phyloP scores from a whole-genome alignment of 1,140 invertebrate genomes.

The Hyposmocoma kahamanoa region DNA sequence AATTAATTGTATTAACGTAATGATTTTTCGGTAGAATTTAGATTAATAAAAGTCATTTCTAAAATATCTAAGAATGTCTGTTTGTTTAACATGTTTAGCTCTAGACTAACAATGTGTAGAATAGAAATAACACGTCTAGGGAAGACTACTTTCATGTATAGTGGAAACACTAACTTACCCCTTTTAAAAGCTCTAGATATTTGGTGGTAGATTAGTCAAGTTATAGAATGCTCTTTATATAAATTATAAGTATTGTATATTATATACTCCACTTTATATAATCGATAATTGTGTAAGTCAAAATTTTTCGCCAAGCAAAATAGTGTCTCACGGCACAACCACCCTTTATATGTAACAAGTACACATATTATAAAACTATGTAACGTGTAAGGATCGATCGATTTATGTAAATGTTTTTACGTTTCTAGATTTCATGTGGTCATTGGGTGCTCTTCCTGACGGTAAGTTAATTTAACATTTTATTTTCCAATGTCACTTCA shows the following conservation, averaged over 20 bases:
- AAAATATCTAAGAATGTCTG: slow-evolving; percentile 67
- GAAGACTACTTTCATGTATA: slow-evolving; percentile 36
- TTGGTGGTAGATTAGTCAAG: slow-evolving; percentile 8
- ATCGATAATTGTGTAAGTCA: slow-evolving; percentile 22
- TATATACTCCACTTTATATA: slow-evolving; percentile 33
- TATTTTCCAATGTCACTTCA: slow-evolving; percentile 45
- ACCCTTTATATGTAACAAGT: slow-evolving; percentile 30
- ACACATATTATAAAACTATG: slow-evolving; percentile 43
- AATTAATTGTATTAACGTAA: slow-evolving; percentile 70
- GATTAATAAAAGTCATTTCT: slow-evolving; percentile 71
- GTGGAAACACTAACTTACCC: slow-evolving; percentile 60
- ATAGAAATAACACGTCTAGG: slow-evolving; percentile 63
- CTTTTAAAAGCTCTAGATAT: slow-evolving; percentile 37
- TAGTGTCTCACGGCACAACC: slow-evolving; percentile 65
- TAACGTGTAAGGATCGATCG: slow-evolving; percentile 67
- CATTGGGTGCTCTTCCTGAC: slow-evolving; percentile 96
- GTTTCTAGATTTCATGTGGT: slow-evolving; percentile 98
- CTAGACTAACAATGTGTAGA: slow-evolving; percentile 71
- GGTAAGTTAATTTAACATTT: slow-evolving; percentile 81
- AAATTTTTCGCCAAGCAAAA: slow-evolving; percentile 66
- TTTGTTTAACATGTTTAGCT: slow-evolving; percentile 73
- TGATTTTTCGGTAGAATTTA: slow-evolving; percentile 54
- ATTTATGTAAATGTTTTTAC: slow-evolving; percentile 79
- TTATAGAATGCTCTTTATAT: slow-evolving; percentile 38
- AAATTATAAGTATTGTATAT: slow-evolving; percentile 33